phyloP scores from a whole-genome alignment of 2,797 vertebrate species.

The Epinephelus malabaricus region DNA sequence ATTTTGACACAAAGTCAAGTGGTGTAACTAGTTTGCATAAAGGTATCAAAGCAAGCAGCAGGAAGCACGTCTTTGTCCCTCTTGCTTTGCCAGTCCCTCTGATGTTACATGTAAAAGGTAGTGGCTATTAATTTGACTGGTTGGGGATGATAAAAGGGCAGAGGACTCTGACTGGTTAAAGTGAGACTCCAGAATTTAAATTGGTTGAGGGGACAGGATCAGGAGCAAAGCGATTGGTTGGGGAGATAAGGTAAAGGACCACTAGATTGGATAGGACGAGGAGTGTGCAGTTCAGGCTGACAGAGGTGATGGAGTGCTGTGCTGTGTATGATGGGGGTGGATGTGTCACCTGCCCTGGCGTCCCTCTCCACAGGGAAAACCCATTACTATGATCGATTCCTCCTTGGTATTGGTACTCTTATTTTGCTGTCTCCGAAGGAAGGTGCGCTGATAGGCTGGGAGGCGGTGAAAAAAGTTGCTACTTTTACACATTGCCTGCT shows the following conservation, averaged over 20 bases:
- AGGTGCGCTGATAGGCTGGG: slow-evolving; percentile 41
- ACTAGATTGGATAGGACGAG: slow-evolving; percentile 63
- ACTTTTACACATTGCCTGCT: slow-evolving; percentile 39
- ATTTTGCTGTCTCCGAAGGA: slow-evolving; percentile 53
- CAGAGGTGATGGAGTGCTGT: slow-evolving; percentile 75
- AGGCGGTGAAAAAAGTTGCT: slow-evolving; percentile 60
- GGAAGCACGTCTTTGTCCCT: slow-evolving; percentile 40
- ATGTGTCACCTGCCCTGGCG: slow-evolving; percentile 74
- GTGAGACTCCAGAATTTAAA: slow-evolving; percentile 63
- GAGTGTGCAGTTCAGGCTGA: slow-evolving; percentile 56
- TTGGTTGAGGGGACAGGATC: slow-evolving; percentile 50
- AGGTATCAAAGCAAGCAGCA: slow-evolving; percentile 49
- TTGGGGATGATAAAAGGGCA: slow-evolving; percentile 60
- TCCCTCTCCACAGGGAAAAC: slow-evolving; percentile 55
- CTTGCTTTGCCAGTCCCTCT: slow-evolving; percentile 29
- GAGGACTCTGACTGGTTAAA: slow-evolving; percentile 46
- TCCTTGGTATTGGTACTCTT: slow-evolving; percentile 51
- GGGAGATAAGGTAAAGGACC: slow-evolving; percentile 59
- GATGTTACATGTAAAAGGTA: slow-evolving; percentile 58
- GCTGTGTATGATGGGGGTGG: slow-evolving; percentile 68
- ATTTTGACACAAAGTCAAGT: slow-evolving; percentile 35
- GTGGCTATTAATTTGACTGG: slow-evolving; percentile 60
- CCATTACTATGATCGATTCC: slow-evolving; percentile 75
- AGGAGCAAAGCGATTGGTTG: slow-evolving; percentile 51
- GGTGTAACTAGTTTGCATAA: slow-evolving; percentile 29